These are phyloP conservation scores for Anguilla anguilla DNA, from an alignment of 2,797 vertebrate species.

Conservation along the genomic window DNA sequence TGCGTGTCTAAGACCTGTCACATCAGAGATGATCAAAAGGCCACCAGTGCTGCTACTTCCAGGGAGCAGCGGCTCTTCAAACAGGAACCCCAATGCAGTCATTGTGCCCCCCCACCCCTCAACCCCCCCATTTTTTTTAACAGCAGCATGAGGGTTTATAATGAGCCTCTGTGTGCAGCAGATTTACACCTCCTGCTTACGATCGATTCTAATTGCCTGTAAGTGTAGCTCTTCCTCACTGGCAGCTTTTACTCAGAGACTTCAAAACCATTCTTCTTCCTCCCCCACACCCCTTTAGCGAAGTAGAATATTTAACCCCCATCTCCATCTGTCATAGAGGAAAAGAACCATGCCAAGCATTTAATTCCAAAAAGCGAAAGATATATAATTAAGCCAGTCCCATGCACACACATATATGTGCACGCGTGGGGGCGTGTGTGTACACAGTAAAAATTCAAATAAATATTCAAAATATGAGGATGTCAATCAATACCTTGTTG, in stretches of 20 bases:
- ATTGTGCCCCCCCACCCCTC: not conserved
- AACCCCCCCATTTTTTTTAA: constrained; percentile 55
- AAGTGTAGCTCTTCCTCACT: constrained; percentile 49
- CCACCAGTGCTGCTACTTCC: constrained; percentile 57
- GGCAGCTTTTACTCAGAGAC: constrained; percentile 46
- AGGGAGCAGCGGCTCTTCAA: constrained; percentile 52
- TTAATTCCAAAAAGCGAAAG: constrained; percentile 32
- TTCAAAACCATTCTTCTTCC: constrained; percentile 50
- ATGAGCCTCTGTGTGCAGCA: constrained; percentile 62
- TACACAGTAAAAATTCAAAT: not conserved
- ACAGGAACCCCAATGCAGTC: not conserved
- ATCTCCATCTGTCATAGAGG: not conserved
- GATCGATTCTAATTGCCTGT: constrained; percentile 58
- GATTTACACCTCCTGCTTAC: constrained; percentile 58
- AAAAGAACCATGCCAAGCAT: constrained; percentile 28
- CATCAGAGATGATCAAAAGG: constrained; percentile 67
- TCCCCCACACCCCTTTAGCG: constrained; percentile 30
- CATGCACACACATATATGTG: too few species aligned
- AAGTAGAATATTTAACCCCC: not conserved
- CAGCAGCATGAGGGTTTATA: constrained; percentile 51
- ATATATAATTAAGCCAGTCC: not conserved
- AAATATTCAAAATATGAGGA: not conserved
- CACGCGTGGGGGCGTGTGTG: not conserved
- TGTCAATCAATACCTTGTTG: not conserved
- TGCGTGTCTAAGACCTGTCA: constrained; percentile 67